Conservation (phyloP, 2,113 vertebrate species). For the Protomyctophum bolini region DNA sequence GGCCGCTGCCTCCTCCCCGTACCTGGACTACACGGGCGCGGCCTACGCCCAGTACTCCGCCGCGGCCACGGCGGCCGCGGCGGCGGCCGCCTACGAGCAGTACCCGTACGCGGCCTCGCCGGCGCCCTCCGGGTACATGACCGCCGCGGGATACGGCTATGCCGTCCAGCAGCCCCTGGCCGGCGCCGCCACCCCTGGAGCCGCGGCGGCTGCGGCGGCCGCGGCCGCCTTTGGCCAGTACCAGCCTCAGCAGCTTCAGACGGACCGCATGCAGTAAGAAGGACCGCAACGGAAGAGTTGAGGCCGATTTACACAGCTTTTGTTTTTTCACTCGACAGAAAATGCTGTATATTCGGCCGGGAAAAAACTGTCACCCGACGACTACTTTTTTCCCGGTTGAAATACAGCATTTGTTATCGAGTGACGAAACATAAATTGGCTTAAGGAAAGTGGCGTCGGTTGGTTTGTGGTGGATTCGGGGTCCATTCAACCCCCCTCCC, state of each 20-base stretch:
- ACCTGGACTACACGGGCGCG: slow-evolving; percentile 94
- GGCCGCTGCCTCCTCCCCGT: slow-evolving; percentile 86
- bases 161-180: slow-evolving; percentile 91
- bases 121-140: slow-evolving; percentile 88
- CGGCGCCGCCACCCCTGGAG: slow-evolving; percentile 80
- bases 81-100: slow-evolving; percentile 88
- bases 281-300: slow-evolving; percentile 10
- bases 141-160: slow-evolving; percentile 90
- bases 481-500: slow-evolving; percentile 10
- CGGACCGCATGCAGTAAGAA: slow-evolving; percentile 89
- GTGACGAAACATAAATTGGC: too few relatives aligned
- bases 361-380: too few relatives aligned
- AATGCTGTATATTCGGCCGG: too few relatives aligned
- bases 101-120: slow-evolving; percentile 94
- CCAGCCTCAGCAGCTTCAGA: slow-evolving; percentile 93
- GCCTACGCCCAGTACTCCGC: slow-evolving; percentile 93
- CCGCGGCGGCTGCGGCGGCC: slow-evolving; percentile 83
- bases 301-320: too few relatives aligned
- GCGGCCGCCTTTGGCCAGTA: slow-evolving; percentile 90
- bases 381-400: too few relatives aligned
- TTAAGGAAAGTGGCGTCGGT: too few relatives aligned
- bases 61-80: slow-evolving; percentile 77
- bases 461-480: too few relatives aligned
- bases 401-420: too few relatives aligned
- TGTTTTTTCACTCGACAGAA: too few relatives aligned